Evolutionary conservation across 2,113 vertebrate genomes (phyloP).

Genomic region (Pyxicephalus adspersus): DNA sequence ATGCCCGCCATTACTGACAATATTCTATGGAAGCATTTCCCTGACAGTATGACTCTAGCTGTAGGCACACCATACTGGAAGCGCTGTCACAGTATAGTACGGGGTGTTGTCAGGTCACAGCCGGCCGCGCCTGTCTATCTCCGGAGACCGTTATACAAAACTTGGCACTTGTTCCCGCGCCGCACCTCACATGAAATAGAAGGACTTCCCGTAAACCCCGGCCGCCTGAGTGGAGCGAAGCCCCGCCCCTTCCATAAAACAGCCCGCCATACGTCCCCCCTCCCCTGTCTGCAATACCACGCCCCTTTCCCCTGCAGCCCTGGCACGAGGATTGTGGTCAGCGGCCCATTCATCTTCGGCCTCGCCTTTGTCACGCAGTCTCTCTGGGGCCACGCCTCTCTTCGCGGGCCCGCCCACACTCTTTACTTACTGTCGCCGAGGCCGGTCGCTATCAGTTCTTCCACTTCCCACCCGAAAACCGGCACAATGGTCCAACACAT

Average conservation of each 20-base stretch:
- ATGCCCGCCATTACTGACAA: no score
- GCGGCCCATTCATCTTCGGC: background rate
- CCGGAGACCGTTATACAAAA: background rate
- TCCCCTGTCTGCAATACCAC: no score
- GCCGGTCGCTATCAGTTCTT: background rate
- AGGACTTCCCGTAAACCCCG: background rate
- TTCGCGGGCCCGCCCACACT: background rate
- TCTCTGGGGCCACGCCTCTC: background rate
- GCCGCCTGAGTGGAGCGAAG: no score
- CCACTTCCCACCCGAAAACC: no score
- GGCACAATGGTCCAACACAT: conserved; percentile 32
- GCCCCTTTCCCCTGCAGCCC: background rate
- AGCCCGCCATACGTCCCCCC: no score
- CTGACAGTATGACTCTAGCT: no score
- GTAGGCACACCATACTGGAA: no score
- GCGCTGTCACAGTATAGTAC: no score
- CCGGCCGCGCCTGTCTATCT: background rate
- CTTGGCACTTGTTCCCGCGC: background rate
- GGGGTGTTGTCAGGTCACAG: no score
- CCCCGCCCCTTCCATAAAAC: no score
- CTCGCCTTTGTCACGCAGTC: background rate
- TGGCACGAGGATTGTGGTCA: no score
- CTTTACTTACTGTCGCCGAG: background rate
- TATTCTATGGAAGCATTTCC: no score
- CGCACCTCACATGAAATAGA: background rate